Percentiles rank a stretch among this genome's conserved stretches.
phyloP scores from a whole-genome alignment of 2,797 vertebrate genomes.

The Sebastes nivosus region DNA sequence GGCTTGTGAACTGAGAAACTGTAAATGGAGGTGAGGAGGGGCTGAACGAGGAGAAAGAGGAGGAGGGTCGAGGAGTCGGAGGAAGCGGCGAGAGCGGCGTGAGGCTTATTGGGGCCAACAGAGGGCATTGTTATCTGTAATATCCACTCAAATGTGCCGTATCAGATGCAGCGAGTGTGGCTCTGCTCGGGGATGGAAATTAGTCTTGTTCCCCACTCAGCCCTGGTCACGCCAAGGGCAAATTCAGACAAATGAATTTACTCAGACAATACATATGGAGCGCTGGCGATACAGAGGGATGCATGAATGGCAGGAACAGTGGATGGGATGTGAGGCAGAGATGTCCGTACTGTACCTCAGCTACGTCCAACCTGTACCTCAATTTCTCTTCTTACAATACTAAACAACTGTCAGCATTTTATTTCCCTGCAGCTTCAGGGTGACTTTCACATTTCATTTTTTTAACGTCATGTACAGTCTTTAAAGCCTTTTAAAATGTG shows the following conservation, averaged over 20 bases:
- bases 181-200: conserved; percentile 71
- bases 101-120: conserved; percentile 77
- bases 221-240: conserved; percentile 68
- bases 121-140: conserved; percentile 81
- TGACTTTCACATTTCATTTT: conserved; percentile 55
- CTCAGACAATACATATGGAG: conserved; percentile 60
- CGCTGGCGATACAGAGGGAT: conserved; percentile 21
- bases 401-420: conserved; percentile 56
- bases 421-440: conserved; percentile 43
- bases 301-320: conserved; percentile 10
- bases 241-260: conserved; percentile 71
- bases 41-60: neutral
- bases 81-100: conserved; percentile 23
- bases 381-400: neutral
- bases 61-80: conserved; percentile 23
- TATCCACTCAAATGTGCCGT: conserved; percentile 75
- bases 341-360: neutral
- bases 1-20: conserved; percentile 28
- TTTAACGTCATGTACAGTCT: conserved; percentile 4
- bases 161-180: conserved; percentile 68
- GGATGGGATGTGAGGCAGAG: neutral
- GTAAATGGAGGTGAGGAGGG: conserved; percentile 33
- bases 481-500: neutral
- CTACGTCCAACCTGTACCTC: neutral
- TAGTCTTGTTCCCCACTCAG: conserved; percentile 68